phyloP scores from a whole-genome alignment of 2,797 vertebrate genomes.

The Neopelma chrysocephalum region DNA sequence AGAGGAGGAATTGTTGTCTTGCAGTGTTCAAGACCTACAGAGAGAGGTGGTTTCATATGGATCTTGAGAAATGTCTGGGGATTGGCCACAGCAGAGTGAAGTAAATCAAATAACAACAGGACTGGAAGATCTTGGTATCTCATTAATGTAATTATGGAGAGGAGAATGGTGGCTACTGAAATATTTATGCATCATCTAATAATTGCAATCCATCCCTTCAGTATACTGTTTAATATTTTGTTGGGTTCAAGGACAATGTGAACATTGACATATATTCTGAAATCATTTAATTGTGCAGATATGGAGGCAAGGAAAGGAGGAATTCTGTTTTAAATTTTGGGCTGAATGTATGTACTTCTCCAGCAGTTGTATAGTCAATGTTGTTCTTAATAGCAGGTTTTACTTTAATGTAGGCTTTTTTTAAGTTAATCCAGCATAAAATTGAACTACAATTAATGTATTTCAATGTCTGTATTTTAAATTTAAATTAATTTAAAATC shows the following conservation, averaged over 20 bases:
- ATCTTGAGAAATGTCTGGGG: background rate
- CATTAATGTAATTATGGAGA: background rate
- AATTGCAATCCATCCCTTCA: background rate
- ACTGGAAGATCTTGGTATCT: background rate
- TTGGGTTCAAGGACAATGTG: background rate
- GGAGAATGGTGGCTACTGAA: background rate
- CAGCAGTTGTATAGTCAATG: background rate
- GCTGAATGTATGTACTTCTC: background rate
- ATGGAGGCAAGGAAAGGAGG: background rate
- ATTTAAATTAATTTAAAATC: background rate
- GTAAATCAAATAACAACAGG: background rate
- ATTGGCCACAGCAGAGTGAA: background rate
- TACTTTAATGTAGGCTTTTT: background rate
- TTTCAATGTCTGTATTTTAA: background rate
- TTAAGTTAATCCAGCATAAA: background rate
- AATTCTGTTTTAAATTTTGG: background rate
- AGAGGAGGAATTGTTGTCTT: background rate
- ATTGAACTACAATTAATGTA: background rate
- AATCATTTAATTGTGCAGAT: background rate
- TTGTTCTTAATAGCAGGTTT: background rate
- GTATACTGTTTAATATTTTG: background rate
- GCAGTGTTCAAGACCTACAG: background rate
- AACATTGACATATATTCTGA: background rate
- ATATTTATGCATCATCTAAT: background rate
- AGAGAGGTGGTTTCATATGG: background rate